These are phyloP conservation scores for Xenopus laevis DNA, from an alignment of 2,113 vertebrate genomes.

Conservation along the genomic window DNA sequence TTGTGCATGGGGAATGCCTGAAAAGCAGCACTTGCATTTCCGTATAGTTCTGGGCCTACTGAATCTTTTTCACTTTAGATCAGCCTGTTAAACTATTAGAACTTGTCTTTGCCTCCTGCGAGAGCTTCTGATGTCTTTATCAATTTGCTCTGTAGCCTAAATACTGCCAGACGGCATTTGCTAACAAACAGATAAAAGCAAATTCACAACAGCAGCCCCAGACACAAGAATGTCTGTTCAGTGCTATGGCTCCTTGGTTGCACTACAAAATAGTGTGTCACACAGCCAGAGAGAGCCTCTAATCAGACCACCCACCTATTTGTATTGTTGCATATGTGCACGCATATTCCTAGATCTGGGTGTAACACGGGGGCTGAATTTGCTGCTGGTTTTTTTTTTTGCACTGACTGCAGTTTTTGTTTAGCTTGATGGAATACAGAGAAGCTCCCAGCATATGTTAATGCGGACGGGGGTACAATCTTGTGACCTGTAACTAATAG, in stretches of 20 bases:
- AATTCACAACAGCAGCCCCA: slow-evolving; percentile 14
- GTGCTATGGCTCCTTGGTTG: neutral
- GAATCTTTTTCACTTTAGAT: too few relatives aligned
- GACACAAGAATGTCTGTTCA: neutral
- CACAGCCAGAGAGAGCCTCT: neutral
- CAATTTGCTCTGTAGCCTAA: neutral
- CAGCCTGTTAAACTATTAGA: too few relatives aligned
- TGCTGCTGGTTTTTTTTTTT: slow-evolving; percentile 40
- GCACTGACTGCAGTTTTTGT: slow-evolving; percentile 44
- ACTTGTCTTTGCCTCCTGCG: too few relatives aligned
- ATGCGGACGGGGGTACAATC: slow-evolving; percentile 49
- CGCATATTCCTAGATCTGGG: slow-evolving; percentile 42
- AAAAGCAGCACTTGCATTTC: too few relatives aligned
- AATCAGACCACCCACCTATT: slow-evolving; percentile 18
- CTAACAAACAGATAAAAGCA: neutral
- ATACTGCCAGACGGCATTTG: neutral
- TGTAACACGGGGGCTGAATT: slow-evolving; percentile 18
- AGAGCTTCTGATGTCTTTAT: neutral
- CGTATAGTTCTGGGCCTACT: too few relatives aligned
- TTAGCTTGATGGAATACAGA: slow-evolving; percentile 50
- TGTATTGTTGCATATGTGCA: slow-evolving; percentile 40
- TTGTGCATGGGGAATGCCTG: too few relatives aligned
- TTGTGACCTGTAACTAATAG: slow-evolving; percentile 63
- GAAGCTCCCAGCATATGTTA: slow-evolving; percentile 50
- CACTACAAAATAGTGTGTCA: neutral